A percentile compares a stretch with the other conserved stretches of the same genome.
Evolutionary conservation across 2,797 vertebrate genomes (phyloP).

Genomic region (Leptodactylus fallax): DNA sequence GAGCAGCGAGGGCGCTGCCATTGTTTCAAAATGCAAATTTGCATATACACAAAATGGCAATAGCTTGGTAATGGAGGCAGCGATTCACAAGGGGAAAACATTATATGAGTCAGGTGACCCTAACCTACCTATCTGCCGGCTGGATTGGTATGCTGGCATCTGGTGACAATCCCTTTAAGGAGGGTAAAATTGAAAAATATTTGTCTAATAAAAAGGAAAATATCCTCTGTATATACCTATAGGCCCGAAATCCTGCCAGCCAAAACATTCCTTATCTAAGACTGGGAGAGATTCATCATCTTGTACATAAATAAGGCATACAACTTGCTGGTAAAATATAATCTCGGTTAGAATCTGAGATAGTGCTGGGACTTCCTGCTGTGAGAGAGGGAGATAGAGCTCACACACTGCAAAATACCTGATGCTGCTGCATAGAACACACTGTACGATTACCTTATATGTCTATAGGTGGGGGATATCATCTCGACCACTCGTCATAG

Average conservation of each 20-base stretch:
- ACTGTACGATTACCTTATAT: background rate
- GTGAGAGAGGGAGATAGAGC: background rate
- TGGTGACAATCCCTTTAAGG: too few species aligned
- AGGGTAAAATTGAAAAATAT: background rate
- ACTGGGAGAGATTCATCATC: background rate
- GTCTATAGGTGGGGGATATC: background rate
- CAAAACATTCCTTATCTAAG: background rate
- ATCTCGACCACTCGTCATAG: background rate
- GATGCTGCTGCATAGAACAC: background rate
- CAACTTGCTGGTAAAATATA: background rate
- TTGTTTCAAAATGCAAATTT: too few species aligned
- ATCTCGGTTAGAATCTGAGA: background rate
- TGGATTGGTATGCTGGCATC: too few species aligned
- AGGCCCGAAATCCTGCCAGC: background rate
- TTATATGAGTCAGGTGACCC: too few species aligned
- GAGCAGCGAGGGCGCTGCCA: too few species aligned
- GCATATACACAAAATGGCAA: too few species aligned
- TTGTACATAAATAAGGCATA: background rate
- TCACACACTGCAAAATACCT: background rate
- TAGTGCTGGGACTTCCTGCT: constrained; percentile 2
- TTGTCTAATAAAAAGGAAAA: too few species aligned
- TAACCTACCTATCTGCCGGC: too few species aligned
- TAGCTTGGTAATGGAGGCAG: too few species aligned
- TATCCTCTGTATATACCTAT: background rate
- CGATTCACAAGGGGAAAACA: too few species aligned